Conservation (phyloP, 1,140 invertebrate species). For the Mizuhopecten yessoensis region DNA sequence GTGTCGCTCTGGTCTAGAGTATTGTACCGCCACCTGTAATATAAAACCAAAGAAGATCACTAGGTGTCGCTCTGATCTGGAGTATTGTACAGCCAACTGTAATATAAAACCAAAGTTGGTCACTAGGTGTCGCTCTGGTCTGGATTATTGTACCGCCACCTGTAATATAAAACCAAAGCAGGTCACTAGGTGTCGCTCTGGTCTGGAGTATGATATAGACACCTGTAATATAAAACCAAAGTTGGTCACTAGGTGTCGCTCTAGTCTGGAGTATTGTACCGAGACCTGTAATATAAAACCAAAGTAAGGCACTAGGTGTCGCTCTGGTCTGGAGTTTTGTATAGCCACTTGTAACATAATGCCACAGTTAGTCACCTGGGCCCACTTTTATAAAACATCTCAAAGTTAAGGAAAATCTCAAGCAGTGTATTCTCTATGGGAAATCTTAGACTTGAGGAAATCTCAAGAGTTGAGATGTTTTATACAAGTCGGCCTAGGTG, state of each 20-base stretch:
- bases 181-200: background rate
- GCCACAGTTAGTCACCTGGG: too few relatives aligned
- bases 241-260: background rate
- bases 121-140: background rate
- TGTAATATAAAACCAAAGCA: background rate
- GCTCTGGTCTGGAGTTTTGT: background rate
- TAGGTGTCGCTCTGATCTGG: background rate
- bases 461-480: too few relatives aligned
- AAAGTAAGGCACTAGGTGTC: too few relatives aligned
- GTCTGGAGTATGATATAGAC: background rate
- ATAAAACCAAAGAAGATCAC: background rate
- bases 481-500: too few relatives aligned
- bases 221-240: background rate
- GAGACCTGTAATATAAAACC: background rate
- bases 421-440: too few relatives aligned
- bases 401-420: too few relatives aligned
- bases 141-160: background rate
- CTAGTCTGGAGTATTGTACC: background rate
- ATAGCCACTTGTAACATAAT: too few relatives aligned
- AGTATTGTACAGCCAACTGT: background rate
- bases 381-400: too few relatives aligned
- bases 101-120: background rate
- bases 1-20: background rate
- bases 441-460: too few relatives aligned
- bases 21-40: background rate